Conservation (phyloP, 2,888 invertebrate genomes). For the Agrochola circellaris region DNA sequence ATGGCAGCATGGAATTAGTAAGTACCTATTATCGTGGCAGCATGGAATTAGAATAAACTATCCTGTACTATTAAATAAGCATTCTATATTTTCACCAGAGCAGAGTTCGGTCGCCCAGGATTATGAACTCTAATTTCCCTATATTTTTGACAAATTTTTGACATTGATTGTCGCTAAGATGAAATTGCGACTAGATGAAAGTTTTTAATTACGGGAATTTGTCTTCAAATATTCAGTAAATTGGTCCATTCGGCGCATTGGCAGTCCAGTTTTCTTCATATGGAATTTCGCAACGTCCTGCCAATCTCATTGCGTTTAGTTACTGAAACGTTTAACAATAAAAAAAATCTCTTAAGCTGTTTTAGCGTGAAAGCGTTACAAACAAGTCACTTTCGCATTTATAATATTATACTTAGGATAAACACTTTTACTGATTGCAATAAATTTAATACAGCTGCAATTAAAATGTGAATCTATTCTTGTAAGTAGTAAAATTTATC, state of each 20-base stretch:
- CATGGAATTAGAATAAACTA: too few relatives aligned
- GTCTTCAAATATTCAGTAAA: not conserved
- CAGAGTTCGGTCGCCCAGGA: too few relatives aligned
- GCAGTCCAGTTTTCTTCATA: conserved; percentile 2
- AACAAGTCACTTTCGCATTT: too few relatives aligned
- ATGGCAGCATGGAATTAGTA: too few relatives aligned
- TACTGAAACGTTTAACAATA: not conserved
- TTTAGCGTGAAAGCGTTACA: too few relatives aligned
- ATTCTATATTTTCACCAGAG: too few relatives aligned
- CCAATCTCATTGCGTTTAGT: not conserved
- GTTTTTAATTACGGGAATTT: not conserved
- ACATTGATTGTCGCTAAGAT: not conserved
- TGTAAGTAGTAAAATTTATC: too few relatives aligned
- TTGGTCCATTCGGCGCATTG: not conserved
- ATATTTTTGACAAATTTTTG: not conserved
- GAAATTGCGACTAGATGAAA: not conserved
- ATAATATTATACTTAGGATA: not conserved
- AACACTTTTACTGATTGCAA: not conserved
- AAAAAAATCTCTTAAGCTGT: too few relatives aligned
- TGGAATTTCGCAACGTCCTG: conserved; percentile 21
- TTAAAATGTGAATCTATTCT: too few relatives aligned
- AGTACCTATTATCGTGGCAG: too few relatives aligned
- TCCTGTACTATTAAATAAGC: too few relatives aligned
- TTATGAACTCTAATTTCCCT: not conserved
- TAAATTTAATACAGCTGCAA: not conserved